Percentiles rank a stretch among this genome's conserved stretches.
phyloP scores from a whole-genome alignment of 2,113 vertebrate genomes.

The Ranitomeya imitator region DNA sequence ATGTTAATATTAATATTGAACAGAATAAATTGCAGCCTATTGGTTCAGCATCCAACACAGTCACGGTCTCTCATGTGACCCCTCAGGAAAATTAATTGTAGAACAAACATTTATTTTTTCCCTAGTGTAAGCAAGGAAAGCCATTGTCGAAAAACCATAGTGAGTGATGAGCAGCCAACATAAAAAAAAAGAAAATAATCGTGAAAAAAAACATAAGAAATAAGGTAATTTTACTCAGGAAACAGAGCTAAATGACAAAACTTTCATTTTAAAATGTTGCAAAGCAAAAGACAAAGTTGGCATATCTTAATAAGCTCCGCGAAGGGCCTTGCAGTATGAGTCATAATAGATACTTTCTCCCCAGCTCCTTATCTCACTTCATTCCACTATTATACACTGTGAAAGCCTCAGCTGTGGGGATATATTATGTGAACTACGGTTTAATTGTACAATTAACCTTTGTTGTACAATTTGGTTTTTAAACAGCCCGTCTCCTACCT shows the following conservation, averaged over 20 bases:
- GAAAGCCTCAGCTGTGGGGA: constrained; percentile 54
- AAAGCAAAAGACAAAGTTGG: constrained; percentile 33
- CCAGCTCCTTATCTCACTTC: constrained; percentile 41
- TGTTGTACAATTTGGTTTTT: constrained; percentile 53
- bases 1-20: too few species aligned
- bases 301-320: constrained; percentile 47
- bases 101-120: not conserved
- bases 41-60: too few species aligned
- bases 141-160: not conserved
- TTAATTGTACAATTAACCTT: constrained; percentile 58
- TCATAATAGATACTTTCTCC: constrained; percentile 47
- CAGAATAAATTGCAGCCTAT: too few species aligned
- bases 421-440: constrained; percentile 55
- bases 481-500: constrained; percentile 45
- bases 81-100: too few species aligned
- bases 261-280: constrained; percentile 13
- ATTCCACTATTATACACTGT: constrained; percentile 53
- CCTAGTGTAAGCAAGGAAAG: not conserved
- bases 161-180: not conserved
- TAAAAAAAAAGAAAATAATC: not conserved
- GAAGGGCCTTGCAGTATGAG: constrained; percentile 37
- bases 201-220: not conserved
- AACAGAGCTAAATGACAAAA: constrained; percentile 19
- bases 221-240: not conserved
- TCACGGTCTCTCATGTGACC: too few species aligned